These are phyloP conservation scores for Brachionichthys hirsutus DNA, from an alignment of 2,113 vertebrate genomes.

Conservation along the genomic window DNA sequence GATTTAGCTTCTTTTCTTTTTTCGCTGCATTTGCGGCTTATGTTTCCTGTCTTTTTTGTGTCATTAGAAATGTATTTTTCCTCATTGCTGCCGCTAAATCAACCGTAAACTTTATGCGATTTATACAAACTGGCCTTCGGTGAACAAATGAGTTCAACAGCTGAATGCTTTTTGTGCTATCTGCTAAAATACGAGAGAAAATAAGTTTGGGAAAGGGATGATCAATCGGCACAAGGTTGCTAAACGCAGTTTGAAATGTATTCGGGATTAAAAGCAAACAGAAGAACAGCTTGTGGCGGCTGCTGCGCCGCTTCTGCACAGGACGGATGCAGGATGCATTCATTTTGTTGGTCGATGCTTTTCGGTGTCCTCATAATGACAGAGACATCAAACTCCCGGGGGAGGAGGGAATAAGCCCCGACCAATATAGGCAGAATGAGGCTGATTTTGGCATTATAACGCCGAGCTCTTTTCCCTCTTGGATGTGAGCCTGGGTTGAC, in stretches of 20 bases:
- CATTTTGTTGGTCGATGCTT: slow-evolving; percentile 25
- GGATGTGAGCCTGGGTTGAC: slow-evolving; percentile 63
- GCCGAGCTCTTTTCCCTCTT: slow-evolving; percentile 57
- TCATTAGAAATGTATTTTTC: slow-evolving; percentile 28
- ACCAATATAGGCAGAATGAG: slow-evolving; percentile 66
- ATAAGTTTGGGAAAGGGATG: slow-evolving; percentile 23
- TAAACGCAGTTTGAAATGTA: too few relatives aligned
- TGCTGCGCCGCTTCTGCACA: slow-evolving; percentile 14
- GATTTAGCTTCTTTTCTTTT: slow-evolving; percentile 9
- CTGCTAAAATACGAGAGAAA: background rate
- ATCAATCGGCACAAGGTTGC: slow-evolving; percentile 15
- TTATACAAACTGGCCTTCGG: too few relatives aligned
- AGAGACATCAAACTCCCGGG: slow-evolving; percentile 42
- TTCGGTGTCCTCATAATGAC: slow-evolving; percentile 53
- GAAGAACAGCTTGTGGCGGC: background rate
- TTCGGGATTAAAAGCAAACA: background rate
- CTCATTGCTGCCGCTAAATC: background rate
- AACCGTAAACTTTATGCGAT: too few relatives aligned
- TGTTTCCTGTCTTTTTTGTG: slow-evolving; percentile 11
- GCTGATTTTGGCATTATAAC: slow-evolving; percentile 59
- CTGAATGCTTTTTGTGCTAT: too few relatives aligned
- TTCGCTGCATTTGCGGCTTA: background rate
- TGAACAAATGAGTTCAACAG: too few relatives aligned
- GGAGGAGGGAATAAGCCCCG: slow-evolving; percentile 47
- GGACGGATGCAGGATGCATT: slow-evolving; percentile 26